Evolutionary conservation across 2,888 invertebrate species (phyloP).

Genomic region (Idaea biselata): DNA sequence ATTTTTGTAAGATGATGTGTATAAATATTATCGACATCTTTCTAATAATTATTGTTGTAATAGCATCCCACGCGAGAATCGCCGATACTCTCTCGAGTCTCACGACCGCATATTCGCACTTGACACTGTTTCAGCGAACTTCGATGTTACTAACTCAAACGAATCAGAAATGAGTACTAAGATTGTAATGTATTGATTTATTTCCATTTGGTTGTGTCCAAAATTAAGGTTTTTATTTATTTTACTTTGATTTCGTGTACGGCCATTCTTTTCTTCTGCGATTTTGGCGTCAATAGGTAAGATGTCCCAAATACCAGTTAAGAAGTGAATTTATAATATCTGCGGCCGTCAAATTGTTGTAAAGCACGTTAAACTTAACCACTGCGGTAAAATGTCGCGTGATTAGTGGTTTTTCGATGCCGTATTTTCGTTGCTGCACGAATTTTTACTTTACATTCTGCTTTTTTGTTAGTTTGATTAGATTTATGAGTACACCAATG

Average conservation of each 20-base stretch:
- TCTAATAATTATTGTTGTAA: constrained; percentile 30
- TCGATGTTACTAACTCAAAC: constrained; percentile 20
- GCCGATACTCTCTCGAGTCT: constrained; percentile 39
- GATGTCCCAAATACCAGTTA: constrained; percentile 47
- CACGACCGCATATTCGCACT: constrained; percentile 34
- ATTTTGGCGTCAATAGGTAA: constrained; percentile 17
- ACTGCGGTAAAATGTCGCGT: constrained; percentile 26
- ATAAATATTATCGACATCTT: constrained; percentile 31
- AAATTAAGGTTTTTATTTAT: background rate
- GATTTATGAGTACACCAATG: constrained; percentile 2
- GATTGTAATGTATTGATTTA: background rate
- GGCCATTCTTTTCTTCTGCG: constrained; percentile 31
- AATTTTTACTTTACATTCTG: constrained; percentile 14
- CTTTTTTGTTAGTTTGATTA: constrained; percentile 18
- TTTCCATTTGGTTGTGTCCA: background rate
- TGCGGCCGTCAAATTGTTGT: constrained; percentile 34
- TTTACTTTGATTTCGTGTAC: constrained; percentile 14
- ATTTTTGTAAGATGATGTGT: constrained; percentile 28
- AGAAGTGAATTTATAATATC: constrained; percentile 40
- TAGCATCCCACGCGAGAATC: constrained; percentile 32
- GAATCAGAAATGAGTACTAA: constrained; percentile 7
- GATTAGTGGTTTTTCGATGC: constrained; percentile 22
- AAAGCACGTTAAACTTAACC: constrained; percentile 32
- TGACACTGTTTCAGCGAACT: constrained; percentile 41
- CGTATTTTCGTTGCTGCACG: constrained; percentile 21